phyloP scores from a whole-genome alignment of 2,797 vertebrate genomes.

The Galagoides demidoff region DNA sequence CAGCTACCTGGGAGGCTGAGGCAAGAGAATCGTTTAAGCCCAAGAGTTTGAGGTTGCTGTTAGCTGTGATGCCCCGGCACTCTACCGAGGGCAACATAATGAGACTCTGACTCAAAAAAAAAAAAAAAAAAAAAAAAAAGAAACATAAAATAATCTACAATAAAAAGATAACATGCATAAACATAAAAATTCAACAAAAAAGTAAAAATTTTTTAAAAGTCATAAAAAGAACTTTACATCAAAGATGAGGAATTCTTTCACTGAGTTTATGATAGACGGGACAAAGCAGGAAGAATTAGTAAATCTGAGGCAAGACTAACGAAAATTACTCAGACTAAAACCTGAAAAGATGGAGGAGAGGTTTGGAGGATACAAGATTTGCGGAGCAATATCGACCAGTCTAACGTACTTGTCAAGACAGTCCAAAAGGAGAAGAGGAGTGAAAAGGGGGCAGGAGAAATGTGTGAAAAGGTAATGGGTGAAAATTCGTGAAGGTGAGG shows the following conservation, averaged over 20 bases:
- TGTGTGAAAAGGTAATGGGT: not conserved
- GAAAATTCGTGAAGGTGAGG: not conserved
- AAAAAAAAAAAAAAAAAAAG: too few species aligned
- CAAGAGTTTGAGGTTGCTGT: too few species aligned
- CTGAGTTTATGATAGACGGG: not conserved
- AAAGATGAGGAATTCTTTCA: not conserved
- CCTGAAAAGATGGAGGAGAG: not conserved
- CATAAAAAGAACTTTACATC: not conserved
- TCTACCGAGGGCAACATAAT: too few species aligned
- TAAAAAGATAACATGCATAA: not conserved
- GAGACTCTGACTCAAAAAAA: too few species aligned
- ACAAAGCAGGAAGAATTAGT: not conserved
- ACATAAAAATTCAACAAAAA: not conserved
- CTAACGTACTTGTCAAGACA: not conserved
- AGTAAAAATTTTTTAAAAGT: not conserved
- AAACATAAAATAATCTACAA: not conserved
- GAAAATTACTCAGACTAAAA: slow-evolving; percentile 30
- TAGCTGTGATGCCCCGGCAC: too few species aligned
- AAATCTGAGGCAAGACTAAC: not conserved
- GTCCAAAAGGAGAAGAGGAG: not conserved
- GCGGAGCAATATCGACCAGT: not conserved
- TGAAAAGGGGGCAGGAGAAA: not conserved
- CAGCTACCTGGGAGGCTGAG: too few species aligned
- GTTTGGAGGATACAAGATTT: not conserved
- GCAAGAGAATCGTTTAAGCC: too few species aligned